Percentiles rank a stretch among this genome's conserved stretches.
phyloP scores from a whole-genome alignment of 2,113 vertebrate genomes.

The Caracal caracal region DNA sequence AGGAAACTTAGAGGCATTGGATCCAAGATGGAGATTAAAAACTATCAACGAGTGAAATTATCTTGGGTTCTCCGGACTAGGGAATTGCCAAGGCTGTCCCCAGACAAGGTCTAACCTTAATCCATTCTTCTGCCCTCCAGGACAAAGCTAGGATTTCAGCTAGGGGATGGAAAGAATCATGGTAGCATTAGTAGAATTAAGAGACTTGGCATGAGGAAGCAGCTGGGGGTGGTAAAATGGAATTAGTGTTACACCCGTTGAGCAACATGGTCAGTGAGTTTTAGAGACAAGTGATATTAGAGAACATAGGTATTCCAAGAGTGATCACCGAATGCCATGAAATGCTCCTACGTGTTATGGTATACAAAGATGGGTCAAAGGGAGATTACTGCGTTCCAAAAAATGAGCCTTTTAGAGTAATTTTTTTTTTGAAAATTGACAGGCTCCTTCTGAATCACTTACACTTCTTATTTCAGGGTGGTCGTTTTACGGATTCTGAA shows the following conservation, averaged over 20 bases:
- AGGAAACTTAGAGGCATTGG: neutral
- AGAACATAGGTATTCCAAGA: neutral
- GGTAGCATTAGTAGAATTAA: neutral
- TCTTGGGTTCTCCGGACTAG: neutral
- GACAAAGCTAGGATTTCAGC: neutral
- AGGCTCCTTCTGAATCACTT: neutral
- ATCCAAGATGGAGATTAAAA: neutral
- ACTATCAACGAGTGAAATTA: neutral
- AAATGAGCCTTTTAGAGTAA: neutral
- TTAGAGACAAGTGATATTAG: neutral
- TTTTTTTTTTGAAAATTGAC: neutral
- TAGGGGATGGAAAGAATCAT: neutral
- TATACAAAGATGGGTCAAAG: neutral
- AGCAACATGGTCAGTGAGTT: neutral
- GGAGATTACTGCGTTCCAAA: neutral
- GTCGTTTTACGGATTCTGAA: neutral
- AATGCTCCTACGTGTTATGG: neutral
- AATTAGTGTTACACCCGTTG: neutral
- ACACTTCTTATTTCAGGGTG: neutral
- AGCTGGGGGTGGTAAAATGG: neutral
- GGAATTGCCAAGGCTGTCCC: neutral
- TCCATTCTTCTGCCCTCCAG: neutral
- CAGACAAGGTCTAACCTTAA: neutral
- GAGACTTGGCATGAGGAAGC: fast-evolving
- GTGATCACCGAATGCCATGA: neutral